phyloP scores from a whole-genome alignment of 2,113 vertebrate species.

The Chinchilla lanigera region DNA sequence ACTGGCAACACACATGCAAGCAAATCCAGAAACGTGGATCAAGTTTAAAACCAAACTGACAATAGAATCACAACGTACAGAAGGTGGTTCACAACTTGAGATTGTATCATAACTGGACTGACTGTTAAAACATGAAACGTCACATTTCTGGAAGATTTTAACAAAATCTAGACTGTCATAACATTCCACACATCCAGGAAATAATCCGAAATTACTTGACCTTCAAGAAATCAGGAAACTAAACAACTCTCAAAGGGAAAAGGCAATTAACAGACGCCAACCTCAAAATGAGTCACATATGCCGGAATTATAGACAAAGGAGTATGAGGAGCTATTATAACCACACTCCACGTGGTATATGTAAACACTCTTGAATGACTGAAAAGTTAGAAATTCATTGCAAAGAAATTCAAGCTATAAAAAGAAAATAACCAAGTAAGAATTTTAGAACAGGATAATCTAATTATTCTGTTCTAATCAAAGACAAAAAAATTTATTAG shows the following conservation, averaged over 20 bases:
- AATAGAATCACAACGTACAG: neutral
- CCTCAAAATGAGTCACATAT: constrained; percentile 42
- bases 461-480: neutral
- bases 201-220: constrained; percentile 59
- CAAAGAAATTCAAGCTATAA: neutral
- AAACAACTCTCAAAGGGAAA: constrained; percentile 50
- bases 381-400: neutral
- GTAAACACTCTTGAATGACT: neutral
- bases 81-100: neutral
- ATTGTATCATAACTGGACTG: neutral
- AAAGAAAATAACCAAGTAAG: neutral
- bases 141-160: constrained; percentile 9
- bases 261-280: constrained; percentile 43
- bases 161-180: constrained; percentile 23
- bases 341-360: neutral
- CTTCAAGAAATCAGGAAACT: constrained; percentile 50
- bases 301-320: constrained; percentile 6
- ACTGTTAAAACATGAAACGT: neutral
- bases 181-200: constrained; percentile 6
- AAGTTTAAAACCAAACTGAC: neutral
- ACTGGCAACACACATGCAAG: too few relatives aligned
- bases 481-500: neutral
- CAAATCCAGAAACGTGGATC: neutral
- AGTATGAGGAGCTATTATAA: constrained; percentile 28
- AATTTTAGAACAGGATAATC: neutral